Evolutionary conservation across 2,888 invertebrate species (phyloP).

Genomic region (Alloscopus bannaensis): DNA sequence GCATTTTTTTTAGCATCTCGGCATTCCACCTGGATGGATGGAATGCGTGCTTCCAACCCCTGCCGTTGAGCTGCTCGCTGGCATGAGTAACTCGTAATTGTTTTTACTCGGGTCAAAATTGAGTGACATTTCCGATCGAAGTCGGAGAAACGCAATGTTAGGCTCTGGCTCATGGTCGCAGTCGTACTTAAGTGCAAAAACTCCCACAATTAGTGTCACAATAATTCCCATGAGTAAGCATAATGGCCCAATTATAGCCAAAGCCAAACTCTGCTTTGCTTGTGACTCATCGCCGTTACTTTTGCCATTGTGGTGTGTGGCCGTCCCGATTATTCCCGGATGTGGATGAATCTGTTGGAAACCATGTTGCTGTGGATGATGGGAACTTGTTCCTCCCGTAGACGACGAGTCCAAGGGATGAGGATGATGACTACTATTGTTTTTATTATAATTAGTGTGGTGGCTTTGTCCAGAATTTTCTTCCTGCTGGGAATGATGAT

Average conservation of each 20-base stretch:
- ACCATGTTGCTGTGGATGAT: constrained; percentile 18
- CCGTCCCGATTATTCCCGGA: constrained; percentile 35
- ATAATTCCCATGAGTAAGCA: constrained; percentile 66
- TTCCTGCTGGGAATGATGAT: constrained; percentile 23
- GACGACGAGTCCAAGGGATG: constrained; percentile 47
- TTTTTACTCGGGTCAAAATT: constrained; percentile 67
- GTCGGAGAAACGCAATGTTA: constrained; percentile 68
- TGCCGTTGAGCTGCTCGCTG: constrained; percentile 42
- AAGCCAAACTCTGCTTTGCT: constrained; percentile 59
- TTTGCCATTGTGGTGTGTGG: constrained; percentile 43
- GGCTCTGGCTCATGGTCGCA: constrained; percentile 72
- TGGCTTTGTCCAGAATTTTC: constrained; percentile 40
- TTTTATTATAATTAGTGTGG: constrained; percentile 54
- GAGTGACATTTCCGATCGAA: constrained; percentile 68
- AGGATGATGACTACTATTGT: constrained; percentile 43
- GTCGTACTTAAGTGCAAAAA: constrained; percentile 70
- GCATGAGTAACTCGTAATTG: constrained; percentile 66
- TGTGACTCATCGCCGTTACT: constrained; percentile 46
- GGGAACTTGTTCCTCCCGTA: not conserved
- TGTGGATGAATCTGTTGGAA: constrained; percentile 41
- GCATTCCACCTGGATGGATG: constrained; percentile 52
- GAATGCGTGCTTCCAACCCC: constrained; percentile 51
- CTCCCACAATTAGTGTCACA: constrained; percentile 62
- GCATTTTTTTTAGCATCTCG: constrained; percentile 41
- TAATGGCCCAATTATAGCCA: constrained; percentile 69